These are phyloP conservation scores for Catocala fraxini DNA, from an alignment of 2,888 invertebrate genomes.

Conservation along the genomic window DNA sequence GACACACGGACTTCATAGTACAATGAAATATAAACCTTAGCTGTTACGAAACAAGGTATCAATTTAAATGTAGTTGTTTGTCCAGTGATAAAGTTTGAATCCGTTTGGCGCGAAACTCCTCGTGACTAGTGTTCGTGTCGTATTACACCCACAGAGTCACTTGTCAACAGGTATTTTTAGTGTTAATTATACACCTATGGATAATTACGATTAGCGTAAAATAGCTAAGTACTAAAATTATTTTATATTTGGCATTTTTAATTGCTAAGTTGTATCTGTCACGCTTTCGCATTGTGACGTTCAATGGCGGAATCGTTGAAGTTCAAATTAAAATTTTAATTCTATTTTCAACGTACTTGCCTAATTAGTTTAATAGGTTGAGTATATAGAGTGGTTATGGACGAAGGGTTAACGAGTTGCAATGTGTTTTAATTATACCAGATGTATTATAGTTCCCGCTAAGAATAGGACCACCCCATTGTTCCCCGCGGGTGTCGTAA, in stretches of 20 bases:
- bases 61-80: conserved; percentile 8
- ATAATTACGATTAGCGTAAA: conserved; percentile 56
- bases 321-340: too few species aligned
- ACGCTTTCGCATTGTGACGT: conserved; percentile 40
- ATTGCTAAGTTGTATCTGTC: conserved; percentile 35
- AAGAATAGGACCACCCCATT: conserved; percentile 32
- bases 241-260: conserved; percentile 31
- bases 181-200: conserved; percentile 59
- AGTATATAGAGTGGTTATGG: conserved; percentile 16
- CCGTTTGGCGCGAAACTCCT: conserved; percentile 48
- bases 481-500: conserved; percentile 32
- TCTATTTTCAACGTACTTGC: background rate
- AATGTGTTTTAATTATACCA: conserved; percentile 34
- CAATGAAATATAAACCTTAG: conserved; percentile 19
- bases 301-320: conserved; percentile 14
- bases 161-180: conserved; percentile 64
- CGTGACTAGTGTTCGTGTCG: conserved; percentile 48
- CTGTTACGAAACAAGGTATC: background rate
- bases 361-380: background rate
- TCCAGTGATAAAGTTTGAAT: conserved; percentile 32
- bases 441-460: conserved; percentile 13
- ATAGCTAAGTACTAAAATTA: conserved; percentile 31
- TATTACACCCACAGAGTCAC: conserved; percentile 51
- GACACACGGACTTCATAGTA: conserved; percentile 20
- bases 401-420: conserved; percentile 31